A percentile compares a stretch with the other conserved stretches of the same genome.
Conservation (phyloP, 2,888 invertebrate species). For the Electrophaes corylata region DNA sequence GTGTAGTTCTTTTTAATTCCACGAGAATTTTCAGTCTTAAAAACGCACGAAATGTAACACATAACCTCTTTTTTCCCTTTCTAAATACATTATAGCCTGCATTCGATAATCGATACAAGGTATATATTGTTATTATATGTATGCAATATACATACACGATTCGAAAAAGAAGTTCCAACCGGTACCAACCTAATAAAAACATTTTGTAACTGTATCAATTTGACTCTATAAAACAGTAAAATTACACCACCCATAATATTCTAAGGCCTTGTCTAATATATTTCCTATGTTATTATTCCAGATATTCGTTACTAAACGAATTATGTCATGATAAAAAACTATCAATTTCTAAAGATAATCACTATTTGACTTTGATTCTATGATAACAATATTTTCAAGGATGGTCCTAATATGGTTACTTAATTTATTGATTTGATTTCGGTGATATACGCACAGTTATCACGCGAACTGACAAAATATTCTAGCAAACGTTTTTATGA, state of each 20-base stretch:
- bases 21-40: no score
- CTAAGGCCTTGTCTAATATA: not conserved
- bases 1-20: no score
- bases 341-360: slow-evolving; percentile 15
- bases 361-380: slow-evolving; percentile 3
- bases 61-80: not conserved
- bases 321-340: slow-evolving; percentile 10
- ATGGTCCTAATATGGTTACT: not conserved
- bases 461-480: slow-evolving; percentile 8
- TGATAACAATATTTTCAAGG: not conserved
- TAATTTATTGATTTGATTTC: not conserved
- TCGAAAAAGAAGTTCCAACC: not conserved
- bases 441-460: slow-evolving; percentile 13
- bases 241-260: not conserved
- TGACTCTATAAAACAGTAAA: slow-evolving; percentile 1
- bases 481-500: not conserved
- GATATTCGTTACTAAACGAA: no score
- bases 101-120: no score
- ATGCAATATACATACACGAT: no score
- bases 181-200: slow-evolving; percentile 13
- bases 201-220: not conserved
- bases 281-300: no score
- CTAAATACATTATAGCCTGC: not conserved
- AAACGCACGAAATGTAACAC: not conserved
- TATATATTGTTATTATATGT: no score